A percentile compares a stretch with the other conserved stretches of the same genome.
Conservation (phyloP, 2,113 vertebrate species). For the Theristicus caerulescens region DNA sequence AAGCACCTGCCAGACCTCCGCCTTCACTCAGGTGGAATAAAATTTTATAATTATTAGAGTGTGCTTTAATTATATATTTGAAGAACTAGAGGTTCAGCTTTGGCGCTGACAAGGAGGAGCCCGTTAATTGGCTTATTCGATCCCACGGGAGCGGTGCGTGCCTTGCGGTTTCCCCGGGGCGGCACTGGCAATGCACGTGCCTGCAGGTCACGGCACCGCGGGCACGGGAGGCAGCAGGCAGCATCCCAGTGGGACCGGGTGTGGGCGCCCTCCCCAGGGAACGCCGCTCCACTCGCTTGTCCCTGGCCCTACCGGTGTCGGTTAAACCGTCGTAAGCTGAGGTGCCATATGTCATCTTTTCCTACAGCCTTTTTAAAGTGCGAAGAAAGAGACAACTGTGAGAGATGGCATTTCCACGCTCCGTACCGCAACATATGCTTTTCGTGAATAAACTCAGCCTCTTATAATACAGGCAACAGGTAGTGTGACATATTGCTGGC, state of each 20-base stretch:
- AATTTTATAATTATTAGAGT: not conserved
- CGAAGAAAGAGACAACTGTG: not conserved
- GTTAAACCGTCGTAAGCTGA: not conserved
- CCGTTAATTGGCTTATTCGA: not conserved
- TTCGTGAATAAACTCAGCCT: not conserved
- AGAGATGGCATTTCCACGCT: not conserved
- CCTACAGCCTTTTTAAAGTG: constrained; percentile 5
- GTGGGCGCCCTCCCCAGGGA: rapidly evolving
- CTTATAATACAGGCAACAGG: not conserved
- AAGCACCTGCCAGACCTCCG: not conserved
- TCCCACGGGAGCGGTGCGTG: rapidly evolving
- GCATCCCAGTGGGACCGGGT: not conserved
- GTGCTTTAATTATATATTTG: not conserved
- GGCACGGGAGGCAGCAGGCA: not conserved
- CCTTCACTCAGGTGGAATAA: not conserved
- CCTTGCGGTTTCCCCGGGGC: not conserved
- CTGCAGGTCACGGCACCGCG: rapidly evolving
- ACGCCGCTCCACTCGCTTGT: not conserved
- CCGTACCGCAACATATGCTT: not conserved
- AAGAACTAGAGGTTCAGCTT: not conserved
- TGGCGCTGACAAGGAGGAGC: not conserved
- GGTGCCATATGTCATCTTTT: constrained; percentile 1
- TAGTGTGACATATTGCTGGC: not conserved
- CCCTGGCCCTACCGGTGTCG: not conserved
- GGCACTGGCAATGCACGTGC: rapidly evolving